A percentile compares a stretch with the other conserved stretches of the same genome.
phyloP scores from a whole-genome alignment of 2,797 vertebrate species.

The Etheostoma perlongum region DNA sequence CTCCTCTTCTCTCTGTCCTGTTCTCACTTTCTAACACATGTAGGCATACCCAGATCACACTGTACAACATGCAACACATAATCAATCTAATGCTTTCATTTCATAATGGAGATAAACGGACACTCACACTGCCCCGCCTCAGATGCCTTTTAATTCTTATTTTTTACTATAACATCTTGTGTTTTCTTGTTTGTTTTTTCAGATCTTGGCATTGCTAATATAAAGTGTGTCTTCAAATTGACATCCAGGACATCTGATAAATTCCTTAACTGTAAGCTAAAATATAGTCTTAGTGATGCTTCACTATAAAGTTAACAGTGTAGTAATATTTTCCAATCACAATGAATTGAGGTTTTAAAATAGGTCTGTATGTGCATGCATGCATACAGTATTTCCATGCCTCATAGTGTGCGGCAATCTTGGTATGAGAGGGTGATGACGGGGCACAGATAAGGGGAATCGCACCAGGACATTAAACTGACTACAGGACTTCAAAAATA shows the following conservation, averaged over 20 bases:
- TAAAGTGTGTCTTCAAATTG: not conserved
- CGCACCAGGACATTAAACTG: conserved; percentile 59
- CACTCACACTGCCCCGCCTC: conserved; percentile 14
- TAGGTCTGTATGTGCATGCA: not conserved
- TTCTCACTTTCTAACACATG: conserved; percentile 63
- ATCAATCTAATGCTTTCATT: conserved; percentile 57
- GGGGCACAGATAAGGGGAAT: conserved; percentile 66
- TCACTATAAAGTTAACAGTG: not conserved
- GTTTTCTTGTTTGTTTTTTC: not conserved
- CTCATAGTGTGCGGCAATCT: conserved; percentile 18
- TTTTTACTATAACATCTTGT: conserved; percentile 4
- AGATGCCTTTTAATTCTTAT: not conserved
- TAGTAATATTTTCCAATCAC: conserved; percentile 33
- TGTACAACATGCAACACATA: conserved; percentile 38
- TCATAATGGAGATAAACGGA: conserved; percentile 48
- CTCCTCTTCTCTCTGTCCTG: conserved; percentile 38
- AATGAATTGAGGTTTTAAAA: not conserved
- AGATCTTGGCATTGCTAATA: not conserved
- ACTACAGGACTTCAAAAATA: conserved; percentile 78
- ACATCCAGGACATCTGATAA: conserved; percentile 22
- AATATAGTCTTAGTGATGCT: conserved; percentile 15
- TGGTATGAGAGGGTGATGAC: conserved; percentile 55
- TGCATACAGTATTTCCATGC: conserved; percentile 18
- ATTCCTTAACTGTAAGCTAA: conserved; percentile 27
- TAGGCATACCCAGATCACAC: conserved; percentile 23